These are phyloP conservation scores for Acanthiza pusilla DNA, from an alignment of 2,797 vertebrate genomes.

Conservation along the genomic window DNA sequence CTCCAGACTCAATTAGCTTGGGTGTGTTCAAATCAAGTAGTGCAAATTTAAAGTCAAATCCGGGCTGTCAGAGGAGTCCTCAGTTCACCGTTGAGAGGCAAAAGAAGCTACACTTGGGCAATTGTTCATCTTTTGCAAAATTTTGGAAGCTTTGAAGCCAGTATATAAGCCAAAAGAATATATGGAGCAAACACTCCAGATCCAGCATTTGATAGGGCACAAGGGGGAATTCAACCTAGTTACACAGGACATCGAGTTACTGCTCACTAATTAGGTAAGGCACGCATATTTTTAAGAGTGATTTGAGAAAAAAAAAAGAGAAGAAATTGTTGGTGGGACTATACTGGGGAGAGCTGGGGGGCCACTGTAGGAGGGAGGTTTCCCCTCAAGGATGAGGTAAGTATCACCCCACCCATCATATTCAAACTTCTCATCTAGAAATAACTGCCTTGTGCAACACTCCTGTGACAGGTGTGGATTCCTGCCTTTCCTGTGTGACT, in stretches of 20 bases:
- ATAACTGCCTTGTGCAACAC: neutral
- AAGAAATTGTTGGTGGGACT: neutral
- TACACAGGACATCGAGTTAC: neutral
- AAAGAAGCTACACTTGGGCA: neutral
- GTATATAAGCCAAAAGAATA: neutral
- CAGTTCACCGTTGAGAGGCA: neutral
- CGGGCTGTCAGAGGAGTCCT: neutral
- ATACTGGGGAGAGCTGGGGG: neutral
- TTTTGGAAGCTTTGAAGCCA: neutral
- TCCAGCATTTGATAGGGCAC: neutral
- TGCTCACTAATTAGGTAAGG: neutral
- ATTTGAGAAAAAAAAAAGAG: neutral
- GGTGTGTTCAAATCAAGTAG: neutral
- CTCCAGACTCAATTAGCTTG: neutral
- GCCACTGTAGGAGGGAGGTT: neutral
- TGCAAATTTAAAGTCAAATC: neutral
- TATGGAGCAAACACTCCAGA: neutral
- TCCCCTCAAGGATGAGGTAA: neutral
- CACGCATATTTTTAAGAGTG: neutral
- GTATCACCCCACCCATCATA: neutral
- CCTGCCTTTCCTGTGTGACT: neutral
- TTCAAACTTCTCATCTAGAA: neutral
- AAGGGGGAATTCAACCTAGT: neutral
- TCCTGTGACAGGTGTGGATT: neutral
- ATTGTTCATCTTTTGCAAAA: neutral